Evolutionary conservation across 2,113 vertebrate species (phyloP).

Genomic region (Orycteropus afer): DNA sequence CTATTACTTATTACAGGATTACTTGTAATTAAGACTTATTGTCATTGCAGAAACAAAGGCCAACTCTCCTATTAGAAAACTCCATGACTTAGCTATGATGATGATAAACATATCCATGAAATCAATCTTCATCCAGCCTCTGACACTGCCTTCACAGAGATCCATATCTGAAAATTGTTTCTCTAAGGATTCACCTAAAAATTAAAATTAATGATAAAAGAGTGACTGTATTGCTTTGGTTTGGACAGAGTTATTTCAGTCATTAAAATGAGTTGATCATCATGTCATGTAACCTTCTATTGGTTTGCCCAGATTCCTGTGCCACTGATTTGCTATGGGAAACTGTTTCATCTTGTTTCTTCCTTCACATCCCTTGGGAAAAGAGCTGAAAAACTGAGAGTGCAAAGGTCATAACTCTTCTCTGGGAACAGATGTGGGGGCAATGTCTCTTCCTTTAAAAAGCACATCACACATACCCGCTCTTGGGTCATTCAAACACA

Average conservation of each 20-base stretch:
- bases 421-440: background rate
- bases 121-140: background rate
- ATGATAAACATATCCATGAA: background rate
- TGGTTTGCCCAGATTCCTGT: background rate
- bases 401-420: background rate
- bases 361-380: background rate
- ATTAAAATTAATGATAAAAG: slow-evolving; percentile 10
- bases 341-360: no score
- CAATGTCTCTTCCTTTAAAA: background rate
- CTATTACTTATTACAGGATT: background rate
- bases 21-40: background rate
- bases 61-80: background rate
- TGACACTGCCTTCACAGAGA: background rate
- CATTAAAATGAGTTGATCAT: background rate
- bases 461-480: background rate
- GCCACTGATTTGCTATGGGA: background rate
- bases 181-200: background rate
- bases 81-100: background rate
- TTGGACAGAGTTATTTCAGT: background rate
- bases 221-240: background rate
- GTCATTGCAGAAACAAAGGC: background rate
- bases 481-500: background rate
- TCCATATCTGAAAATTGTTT: background rate
- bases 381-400: background rate
- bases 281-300: background rate